Conservation (phyloP, 1,140 invertebrate genomes). For the Heliconius himera region DNA sequence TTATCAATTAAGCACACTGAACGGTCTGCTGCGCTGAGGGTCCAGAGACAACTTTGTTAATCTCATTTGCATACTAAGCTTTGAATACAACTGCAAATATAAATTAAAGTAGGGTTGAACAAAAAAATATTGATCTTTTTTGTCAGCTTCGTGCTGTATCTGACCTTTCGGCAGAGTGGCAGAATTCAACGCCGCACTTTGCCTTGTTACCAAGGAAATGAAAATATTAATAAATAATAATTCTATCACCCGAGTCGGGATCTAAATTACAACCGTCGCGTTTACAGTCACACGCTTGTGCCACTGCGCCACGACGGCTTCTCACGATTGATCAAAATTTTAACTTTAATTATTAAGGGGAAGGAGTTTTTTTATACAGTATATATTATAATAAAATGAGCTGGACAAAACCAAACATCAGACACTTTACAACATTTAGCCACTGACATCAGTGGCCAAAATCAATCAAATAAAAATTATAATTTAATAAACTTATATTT, state of each 20-base stretch:
- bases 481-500: background rate
- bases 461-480: background rate
- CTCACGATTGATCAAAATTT: background rate
- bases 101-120: conserved; percentile 37
- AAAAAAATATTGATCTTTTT: background rate
- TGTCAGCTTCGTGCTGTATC: background rate
- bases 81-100: conserved; percentile 42
- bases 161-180: no score
- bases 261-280: no score
- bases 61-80: conserved; percentile 52
- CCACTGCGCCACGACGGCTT: no score
- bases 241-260: no score
- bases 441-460: background rate
- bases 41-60: conserved; percentile 51
- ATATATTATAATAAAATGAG: no score
- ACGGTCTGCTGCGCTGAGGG: conserved; percentile 41
- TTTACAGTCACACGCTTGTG: no score
- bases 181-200: no score
- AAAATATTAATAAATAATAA: no score
- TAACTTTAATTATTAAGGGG: no score
- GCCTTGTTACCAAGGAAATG: no score
- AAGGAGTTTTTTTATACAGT: no score
- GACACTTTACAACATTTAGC: no score
- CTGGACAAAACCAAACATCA: background rate
- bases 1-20: conserved; percentile 48